These are phyloP conservation scores for Porites lutea DNA, from an alignment of 64 coral and sea anemone genomes.

Conservation along the genomic window DNA sequence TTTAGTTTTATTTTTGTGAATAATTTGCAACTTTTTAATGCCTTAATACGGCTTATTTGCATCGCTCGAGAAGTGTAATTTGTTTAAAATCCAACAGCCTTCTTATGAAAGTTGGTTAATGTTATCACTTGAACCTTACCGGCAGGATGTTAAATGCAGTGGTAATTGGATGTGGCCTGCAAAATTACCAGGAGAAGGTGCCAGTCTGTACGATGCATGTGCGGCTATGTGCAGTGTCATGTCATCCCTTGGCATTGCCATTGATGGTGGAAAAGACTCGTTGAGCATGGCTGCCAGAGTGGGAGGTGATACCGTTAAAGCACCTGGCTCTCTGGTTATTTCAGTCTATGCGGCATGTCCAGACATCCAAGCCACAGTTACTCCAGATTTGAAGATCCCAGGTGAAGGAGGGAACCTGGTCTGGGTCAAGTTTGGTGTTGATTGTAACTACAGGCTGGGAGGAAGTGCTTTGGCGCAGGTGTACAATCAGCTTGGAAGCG, in stretches of 20 bases:
- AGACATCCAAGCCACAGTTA: conserved; percentile 87
- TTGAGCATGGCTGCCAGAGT: conserved; percentile 98
- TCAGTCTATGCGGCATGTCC: conserved; percentile 95
- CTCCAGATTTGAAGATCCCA: conserved; percentile 93
- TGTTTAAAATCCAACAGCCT: too few species aligned
- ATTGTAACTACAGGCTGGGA: conserved; percentile 70
- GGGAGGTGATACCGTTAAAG: conserved; percentile 82
- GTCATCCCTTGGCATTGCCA: conserved; percentile 82
- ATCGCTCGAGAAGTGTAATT: too few species aligned
- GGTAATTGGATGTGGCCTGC: conserved; percentile 99
- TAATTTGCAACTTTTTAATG: too few species aligned
- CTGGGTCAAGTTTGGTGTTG: conserved; percentile 67
- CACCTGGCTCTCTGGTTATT: conserved; percentile 90
- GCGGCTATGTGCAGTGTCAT: conserved; percentile 91
- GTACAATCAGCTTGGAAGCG: conserved; percentile 88
- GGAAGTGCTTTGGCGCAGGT: conserved; percentile 95
- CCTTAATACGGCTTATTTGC: too few species aligned
- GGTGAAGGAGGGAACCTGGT: conserved; percentile 67
- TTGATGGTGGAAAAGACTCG: conserved; percentile 99
- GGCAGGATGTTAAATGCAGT: conserved; percentile 98
- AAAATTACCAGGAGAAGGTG: conserved; percentile 91
- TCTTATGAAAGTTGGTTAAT: too few species aligned
- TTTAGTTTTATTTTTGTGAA: too few species aligned
- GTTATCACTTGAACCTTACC: too few species aligned
- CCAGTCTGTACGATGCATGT: conserved; percentile 88